phyloP scores from a whole-genome alignment of 2,888 invertebrate genomes.

The Arrhopalites spinosus region DNA sequence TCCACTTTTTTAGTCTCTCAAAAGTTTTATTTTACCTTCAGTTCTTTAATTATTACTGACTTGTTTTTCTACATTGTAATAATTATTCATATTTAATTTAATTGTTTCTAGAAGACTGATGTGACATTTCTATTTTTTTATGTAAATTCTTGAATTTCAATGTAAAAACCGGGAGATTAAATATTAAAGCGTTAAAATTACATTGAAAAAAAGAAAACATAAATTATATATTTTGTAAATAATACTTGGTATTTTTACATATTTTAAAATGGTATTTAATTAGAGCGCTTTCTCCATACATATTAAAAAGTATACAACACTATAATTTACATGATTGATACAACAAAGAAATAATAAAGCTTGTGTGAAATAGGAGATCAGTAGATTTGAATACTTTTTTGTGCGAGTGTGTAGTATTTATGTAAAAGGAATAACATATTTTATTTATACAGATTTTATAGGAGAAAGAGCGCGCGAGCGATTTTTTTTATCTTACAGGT shows the following conservation, averaged over 20 bases:
- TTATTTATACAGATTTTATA: too few relatives aligned
- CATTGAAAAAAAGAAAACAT: background rate
- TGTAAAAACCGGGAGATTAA: too few relatives aligned
- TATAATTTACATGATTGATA: constrained; percentile 3
- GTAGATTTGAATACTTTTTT: constrained; percentile 12
- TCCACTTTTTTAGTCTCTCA: too few relatives aligned
- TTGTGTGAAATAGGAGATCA: constrained; percentile 14
- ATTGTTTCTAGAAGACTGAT: too few relatives aligned
- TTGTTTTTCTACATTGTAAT: background rate
- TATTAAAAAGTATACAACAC: background rate
- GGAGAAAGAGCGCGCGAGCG: too few relatives aligned
- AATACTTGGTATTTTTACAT: background rate
- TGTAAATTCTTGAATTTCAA: too few relatives aligned
- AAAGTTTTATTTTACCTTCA: background rate
- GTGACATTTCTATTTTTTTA: too few relatives aligned
- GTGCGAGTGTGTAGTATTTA: too few relatives aligned
- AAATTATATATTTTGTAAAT: background rate
- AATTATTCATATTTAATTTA: background rate
- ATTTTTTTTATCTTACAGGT: too few relatives aligned
- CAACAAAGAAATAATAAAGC: background rate
- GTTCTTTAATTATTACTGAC: background rate
- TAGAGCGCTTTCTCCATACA: background rate
- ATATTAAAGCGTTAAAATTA: too few relatives aligned
- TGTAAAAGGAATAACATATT: too few relatives aligned
- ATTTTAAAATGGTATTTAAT: background rate